Evolutionary conservation across 2,113 vertebrate genomes (phyloP).

Genomic region (Stigmatopora nigra): DNA sequence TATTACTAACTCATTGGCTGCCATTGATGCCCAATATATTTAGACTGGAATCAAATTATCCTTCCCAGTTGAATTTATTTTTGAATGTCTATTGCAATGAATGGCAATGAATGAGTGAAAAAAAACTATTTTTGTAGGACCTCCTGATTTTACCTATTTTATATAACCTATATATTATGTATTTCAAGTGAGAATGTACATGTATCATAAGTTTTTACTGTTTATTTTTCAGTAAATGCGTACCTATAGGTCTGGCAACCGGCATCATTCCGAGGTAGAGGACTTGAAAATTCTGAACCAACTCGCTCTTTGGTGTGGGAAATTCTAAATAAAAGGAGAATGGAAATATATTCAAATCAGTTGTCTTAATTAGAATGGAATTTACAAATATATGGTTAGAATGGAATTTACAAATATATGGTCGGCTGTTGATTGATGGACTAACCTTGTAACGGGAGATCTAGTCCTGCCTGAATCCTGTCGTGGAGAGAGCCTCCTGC

Average conservation of each 20-base stretch:
- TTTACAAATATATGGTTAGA: background rate
- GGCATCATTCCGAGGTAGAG: conserved; percentile 89
- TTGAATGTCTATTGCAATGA: too few relatives aligned
- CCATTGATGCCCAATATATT: too few relatives aligned
- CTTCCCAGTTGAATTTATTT: too few relatives aligned
- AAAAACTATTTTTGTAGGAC: too few relatives aligned
- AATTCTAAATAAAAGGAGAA: conserved; percentile 78
- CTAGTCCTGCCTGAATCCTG: conserved; percentile 75
- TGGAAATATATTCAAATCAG: background rate
- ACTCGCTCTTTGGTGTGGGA: conserved; percentile 96
- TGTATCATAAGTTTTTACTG: background rate
- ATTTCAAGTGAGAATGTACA: background rate
- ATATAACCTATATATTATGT: too few relatives aligned
- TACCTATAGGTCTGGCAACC: conserved; percentile 86
- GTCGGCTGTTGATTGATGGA: background rate
- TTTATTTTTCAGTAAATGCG: conserved; percentile 19
- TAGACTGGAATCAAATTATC: too few relatives aligned
- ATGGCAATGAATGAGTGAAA: too few relatives aligned
- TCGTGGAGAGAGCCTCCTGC: conserved; percentile 82
- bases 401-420: background rate
- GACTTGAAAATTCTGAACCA: conserved; percentile 96
- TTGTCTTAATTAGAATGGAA: background rate
- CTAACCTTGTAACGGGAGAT: conserved; percentile 91
- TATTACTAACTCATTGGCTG: too few relatives aligned
- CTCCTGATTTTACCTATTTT: too few relatives aligned